Conservation (phyloP, 2,888 invertebrate genomes). For the Epiblema foenella region DNA sequence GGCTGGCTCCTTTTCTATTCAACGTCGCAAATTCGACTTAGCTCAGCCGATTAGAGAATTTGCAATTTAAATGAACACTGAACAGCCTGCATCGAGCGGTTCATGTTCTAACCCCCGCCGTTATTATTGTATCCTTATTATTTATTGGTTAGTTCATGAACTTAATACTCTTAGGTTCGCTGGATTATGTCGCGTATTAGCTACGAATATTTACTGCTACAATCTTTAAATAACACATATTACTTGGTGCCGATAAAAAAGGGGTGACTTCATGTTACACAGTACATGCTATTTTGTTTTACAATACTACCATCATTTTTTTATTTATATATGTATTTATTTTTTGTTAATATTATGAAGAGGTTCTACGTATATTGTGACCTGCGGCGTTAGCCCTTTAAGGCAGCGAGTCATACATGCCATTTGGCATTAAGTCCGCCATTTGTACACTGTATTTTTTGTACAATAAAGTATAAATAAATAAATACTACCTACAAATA, state of each 20-base stretch:
- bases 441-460: too few species aligned
- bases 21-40: slow-evolving; percentile 56
- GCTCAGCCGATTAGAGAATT: slow-evolving; percentile 59
- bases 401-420: too few species aligned
- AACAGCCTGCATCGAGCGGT: slow-evolving; percentile 53
- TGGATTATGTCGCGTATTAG: slow-evolving; percentile 14
- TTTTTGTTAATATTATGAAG: too few species aligned
- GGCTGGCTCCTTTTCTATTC: slow-evolving; percentile 55
- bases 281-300: background rate
- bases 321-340: too few species aligned
- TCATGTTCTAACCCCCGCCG: slow-evolving; percentile 50
- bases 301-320: too few species aligned
- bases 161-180: slow-evolving; percentile 8
- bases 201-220: background rate
- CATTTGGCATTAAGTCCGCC: too few species aligned
- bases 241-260: background rate
- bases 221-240: background rate
- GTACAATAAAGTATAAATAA: too few species aligned
- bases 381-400: too few species aligned
- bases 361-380: too few species aligned
- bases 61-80: slow-evolving; percentile 68
- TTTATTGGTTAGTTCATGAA: slow-evolving; percentile 29
- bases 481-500: too few species aligned
- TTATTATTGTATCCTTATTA: slow-evolving; percentile 38
- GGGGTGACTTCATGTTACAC: too few species aligned